Evolutionary conservation across 2,888 invertebrate genomes (phyloP).

Genomic region (Eledona agricola): DNA sequence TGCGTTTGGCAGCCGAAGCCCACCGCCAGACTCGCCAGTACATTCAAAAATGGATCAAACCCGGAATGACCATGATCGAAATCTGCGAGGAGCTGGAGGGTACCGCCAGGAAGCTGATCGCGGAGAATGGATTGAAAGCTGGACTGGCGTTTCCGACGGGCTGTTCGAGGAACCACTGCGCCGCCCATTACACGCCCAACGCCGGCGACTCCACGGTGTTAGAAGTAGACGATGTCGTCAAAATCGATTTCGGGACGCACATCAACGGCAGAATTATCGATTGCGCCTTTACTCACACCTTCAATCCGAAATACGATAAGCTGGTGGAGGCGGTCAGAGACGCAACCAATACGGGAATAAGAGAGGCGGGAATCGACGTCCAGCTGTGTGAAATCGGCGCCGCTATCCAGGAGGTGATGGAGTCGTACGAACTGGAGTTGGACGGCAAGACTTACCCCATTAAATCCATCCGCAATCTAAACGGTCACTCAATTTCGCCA

Average conservation of each 20-base stretch:
- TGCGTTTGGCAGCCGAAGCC: slow-evolving; percentile 96
- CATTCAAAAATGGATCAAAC: slow-evolving; percentile 94
- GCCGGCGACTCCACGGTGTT: slow-evolving; percentile 95
- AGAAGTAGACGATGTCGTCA: slow-evolving; percentile 96
- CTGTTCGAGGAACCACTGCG: slow-evolving; percentile 98
- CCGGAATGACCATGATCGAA: slow-evolving; percentile 99
- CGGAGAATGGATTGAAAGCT: slow-evolving; percentile 93
- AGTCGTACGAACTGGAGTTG: slow-evolving; percentile 97
- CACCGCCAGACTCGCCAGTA: slow-evolving; percentile 95
- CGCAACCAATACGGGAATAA: slow-evolving; percentile 98
- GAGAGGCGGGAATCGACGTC: slow-evolving; percentile 89
- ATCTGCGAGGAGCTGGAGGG: slow-evolving; percentile 97
- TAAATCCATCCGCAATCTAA: slow-evolving; percentile 97
- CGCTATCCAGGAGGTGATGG: slow-evolving; percentile 99
- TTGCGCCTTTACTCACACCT: slow-evolving; percentile 97
- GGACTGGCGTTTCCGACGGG: slow-evolving; percentile 93
- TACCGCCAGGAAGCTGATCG: slow-evolving; percentile 89
- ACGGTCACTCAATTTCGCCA: slow-evolving; percentile 99
- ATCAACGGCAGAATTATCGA: slow-evolving; percentile 98
- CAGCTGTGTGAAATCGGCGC: slow-evolving; percentile 96
- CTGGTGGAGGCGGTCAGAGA: slow-evolving; percentile 95
- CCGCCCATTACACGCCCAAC: slow-evolving; percentile 99
- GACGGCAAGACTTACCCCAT: slow-evolving; percentile 96
- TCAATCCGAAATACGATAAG: slow-evolving; percentile 95
- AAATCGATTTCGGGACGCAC: slow-evolving; percentile 98